phyloP scores from a whole-genome alignment of 2,797 vertebrate genomes.

The Sphenopsis melanotis region DNA sequence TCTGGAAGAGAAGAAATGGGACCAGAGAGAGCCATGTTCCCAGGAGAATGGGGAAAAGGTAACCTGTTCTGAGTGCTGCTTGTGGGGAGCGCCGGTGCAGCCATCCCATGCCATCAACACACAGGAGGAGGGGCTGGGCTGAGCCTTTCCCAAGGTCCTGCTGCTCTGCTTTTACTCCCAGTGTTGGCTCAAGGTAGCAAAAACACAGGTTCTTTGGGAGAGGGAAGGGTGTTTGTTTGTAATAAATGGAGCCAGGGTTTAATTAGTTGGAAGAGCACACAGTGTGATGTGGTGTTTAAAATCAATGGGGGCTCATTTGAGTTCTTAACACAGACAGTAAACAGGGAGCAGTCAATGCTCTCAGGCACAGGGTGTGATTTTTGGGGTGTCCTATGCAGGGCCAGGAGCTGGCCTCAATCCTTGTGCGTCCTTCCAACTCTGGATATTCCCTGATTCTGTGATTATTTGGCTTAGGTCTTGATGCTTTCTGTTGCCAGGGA shows the following conservation, averaged over 20 bases:
- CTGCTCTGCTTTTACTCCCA: background rate
- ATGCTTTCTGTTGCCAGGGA: background rate
- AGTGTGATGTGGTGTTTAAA: background rate
- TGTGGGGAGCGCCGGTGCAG: background rate
- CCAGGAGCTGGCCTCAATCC: background rate
- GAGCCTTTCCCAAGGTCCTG: background rate
- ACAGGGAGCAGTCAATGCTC: background rate
- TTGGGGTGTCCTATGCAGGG: background rate
- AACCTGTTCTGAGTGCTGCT: background rate
- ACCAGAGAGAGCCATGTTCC: background rate
- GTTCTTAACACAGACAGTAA: background rate
- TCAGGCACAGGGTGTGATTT: background rate
- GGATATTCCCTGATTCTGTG: background rate
- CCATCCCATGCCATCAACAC: conserved; percentile 52
- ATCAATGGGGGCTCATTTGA: background rate
- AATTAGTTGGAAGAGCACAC: conserved; percentile 14
- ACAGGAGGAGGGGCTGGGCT: background rate
- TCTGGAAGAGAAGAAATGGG: conserved; percentile 63
- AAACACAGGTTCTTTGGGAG: background rate
- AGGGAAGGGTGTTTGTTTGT: background rate
- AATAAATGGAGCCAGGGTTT: background rate
- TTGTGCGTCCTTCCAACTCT: background rate
- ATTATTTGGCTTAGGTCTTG: background rate
- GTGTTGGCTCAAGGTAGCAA: background rate
- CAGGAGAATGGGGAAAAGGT: conserved; percentile 76